Base-by-base conservation (phyloP, 2,797 vertebrate species). In the Clarias platycephalus region DNA sequence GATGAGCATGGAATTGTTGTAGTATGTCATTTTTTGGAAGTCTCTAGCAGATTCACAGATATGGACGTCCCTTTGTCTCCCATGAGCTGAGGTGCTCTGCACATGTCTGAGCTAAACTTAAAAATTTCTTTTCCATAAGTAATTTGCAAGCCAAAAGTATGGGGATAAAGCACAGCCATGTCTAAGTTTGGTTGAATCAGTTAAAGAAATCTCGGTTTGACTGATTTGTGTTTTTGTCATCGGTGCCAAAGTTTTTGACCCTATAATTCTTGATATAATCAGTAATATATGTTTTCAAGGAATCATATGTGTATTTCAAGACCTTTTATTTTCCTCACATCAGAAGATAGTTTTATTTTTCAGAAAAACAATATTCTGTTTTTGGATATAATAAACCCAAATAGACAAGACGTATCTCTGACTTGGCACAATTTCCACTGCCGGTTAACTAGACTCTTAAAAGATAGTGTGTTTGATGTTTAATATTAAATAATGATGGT, bases 61-160 rank as follows among this genome's bases (percentile, higher is more conserved):
- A 88, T 89, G 89, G 82, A 82, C 64, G 89, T 89, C 26, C 40
- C 84, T 87, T 70, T n/a, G 15, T 81, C 86, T 80, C 75, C 81
- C 16, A 80, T 86, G 63, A 83, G 84, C 85, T 83, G 15, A 80
- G 83, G 87, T 53, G 84, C 85, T 88, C 89, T 86, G 86, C 91
- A 87, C 89, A 91, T 94, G 88, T 92, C 94, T 91, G 88, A 90
- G 92, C 93, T 93, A 91, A 93, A 93, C 90, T 93, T 94, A 92
- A 62, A 92, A 93, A 93, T 95, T 91, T 88, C 85, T 92, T 95
- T 92, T 93, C 92, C 93, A 90, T 91, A 93, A 94, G 91, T 92
- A 94, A 94, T 94, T 95, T 94, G 93, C 93, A 96, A 95, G 91
- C 92, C 92, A 94, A 92, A 92, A 86, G 93, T 94, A 93, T 95